These are phyloP conservation scores for Matsumurasca onukii DNA, from an alignment of 1,140 invertebrate species.

Conservation along the genomic window DNA sequence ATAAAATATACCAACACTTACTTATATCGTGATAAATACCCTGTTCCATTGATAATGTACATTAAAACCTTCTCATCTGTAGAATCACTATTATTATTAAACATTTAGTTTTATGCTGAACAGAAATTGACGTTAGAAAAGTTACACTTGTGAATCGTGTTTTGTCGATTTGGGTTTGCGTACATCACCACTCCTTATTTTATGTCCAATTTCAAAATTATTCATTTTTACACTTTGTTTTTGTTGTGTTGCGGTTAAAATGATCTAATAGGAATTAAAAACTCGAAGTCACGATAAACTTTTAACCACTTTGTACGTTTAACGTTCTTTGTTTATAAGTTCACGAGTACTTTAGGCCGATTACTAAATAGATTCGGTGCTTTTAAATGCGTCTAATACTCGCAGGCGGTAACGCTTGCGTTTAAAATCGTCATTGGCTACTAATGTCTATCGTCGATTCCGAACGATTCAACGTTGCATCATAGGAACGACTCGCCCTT, in stretches of 20 bases:
- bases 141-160: too few relatives aligned
- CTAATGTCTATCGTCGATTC: not conserved
- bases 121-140: not conserved
- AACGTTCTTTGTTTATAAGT: not conserved
- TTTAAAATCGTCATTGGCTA: not conserved
- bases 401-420: not conserved
- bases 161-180: too few relatives aligned
- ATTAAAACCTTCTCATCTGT: not conserved
- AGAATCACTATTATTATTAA: not conserved
- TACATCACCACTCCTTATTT: not conserved
- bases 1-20: not conserved
- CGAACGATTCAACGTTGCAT: constrained; percentile 21
- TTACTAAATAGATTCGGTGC: not conserved
- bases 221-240: not conserved
- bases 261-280: not conserved
- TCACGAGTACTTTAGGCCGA: not conserved
- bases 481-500: constrained; percentile 36
- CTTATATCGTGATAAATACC: not conserved
- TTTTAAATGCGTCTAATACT: not conserved
- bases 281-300: not conserved
- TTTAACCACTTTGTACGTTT: not conserved
- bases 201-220: not conserved
- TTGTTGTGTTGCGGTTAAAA: not conserved
- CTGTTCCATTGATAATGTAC: not conserved
- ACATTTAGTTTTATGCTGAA: not conserved